A percentile compares a stretch with the other conserved stretches of the same genome.
These are phyloP conservation scores for Limulus polyphemus DNA, from an alignment of 2,888 invertebrate genomes.

Conservation along the genomic window DNA sequence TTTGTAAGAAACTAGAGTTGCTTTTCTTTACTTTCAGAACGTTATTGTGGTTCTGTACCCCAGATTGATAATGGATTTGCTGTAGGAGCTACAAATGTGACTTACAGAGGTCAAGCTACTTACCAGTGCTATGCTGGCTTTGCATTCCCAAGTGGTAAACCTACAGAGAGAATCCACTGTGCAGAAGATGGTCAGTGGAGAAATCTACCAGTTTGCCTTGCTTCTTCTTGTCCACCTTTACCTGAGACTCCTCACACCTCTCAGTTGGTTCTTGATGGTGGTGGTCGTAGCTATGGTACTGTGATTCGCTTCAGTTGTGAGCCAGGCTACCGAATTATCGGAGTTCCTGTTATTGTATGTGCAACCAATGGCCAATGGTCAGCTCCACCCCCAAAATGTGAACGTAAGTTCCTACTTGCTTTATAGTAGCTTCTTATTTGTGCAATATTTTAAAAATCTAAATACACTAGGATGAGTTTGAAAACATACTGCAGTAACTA, in stretches of 20 bases:
- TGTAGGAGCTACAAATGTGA: slow-evolving; percentile 87
- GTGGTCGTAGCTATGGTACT: slow-evolving; percentile 82
- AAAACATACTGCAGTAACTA: too few species aligned
- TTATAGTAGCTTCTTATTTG: too few species aligned
- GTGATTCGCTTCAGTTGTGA: slow-evolving; percentile 86
- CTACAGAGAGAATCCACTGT: slow-evolving; percentile 78
- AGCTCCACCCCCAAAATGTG: slow-evolving; percentile 73
- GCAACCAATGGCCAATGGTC: slow-evolving; percentile 96
- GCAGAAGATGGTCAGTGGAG: slow-evolving; percentile 84
- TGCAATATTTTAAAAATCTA: too few species aligned
- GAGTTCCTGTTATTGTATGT: slow-evolving; percentile 70
- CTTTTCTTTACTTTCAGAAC: slow-evolving; percentile 31
- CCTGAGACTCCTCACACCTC: slow-evolving; percentile 78
- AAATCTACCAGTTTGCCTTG: slow-evolving; percentile 77
- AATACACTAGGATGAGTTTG: too few species aligned
- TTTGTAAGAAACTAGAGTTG: too few species aligned
- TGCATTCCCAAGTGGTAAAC: slow-evolving; percentile 74
- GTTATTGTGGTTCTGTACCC: slow-evolving; percentile 89
- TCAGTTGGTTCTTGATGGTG: slow-evolving; percentile 71
- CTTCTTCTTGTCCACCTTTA: slow-evolving; percentile 77
- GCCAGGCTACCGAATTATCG: slow-evolving; percentile 72
- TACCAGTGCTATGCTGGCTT: slow-evolving; percentile 89
- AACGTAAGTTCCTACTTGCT: slow-evolving; percentile 44
- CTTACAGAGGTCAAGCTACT: slow-evolving; percentile 80
- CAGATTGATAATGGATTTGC: slow-evolving; percentile 97